A percentile compares a stretch with the other conserved stretches of the same genome.
phyloP scores from a whole-genome alignment of 92 coral and sea anemone species.

The Paragorgia papillata region DNA sequence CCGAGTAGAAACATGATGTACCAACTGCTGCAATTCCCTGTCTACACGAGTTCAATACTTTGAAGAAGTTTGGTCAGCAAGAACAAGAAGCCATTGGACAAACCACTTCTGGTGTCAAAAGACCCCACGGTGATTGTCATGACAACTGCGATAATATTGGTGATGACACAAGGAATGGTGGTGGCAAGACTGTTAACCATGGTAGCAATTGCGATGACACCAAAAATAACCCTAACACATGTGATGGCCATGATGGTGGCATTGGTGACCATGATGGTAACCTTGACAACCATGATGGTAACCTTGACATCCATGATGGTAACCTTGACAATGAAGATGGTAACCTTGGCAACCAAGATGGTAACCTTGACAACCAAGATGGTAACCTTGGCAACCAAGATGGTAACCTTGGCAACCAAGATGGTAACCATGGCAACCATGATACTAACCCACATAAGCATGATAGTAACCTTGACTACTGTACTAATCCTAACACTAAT shows the following conservation, averaged over 20 bases:
- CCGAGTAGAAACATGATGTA: conserved; percentile 86
- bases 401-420: conserved; percentile 10
- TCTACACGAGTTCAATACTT: conserved; percentile 76
- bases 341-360: background rate
- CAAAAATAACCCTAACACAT: too few relatives aligned
- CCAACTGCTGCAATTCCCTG: conserved; percentile 97
- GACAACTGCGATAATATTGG: conserved; percentile 2
- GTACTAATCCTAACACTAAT: too few relatives aligned
- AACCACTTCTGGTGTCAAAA: too few relatives aligned
- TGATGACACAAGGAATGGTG: background rate
- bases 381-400: background rate
- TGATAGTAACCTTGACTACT: background rate
- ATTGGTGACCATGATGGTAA: background rate
- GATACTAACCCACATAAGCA: background rate
- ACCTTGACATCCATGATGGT: background rate
- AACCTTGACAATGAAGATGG: background rate
- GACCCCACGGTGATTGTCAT: too few relatives aligned
- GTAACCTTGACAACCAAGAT: background rate
- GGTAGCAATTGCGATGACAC: too few relatives aligned
- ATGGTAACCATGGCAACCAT: background rate
- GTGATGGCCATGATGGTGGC: background rate
- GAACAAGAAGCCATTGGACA: too few relatives aligned
- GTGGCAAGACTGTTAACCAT: conserved; percentile 4
- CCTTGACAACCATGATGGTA: background rate
- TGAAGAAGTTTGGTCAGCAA: conserved; percentile 15